Percentiles rank a stretch among this genome's conserved stretches.
phyloP scores from a whole-genome alignment of 2,113 vertebrate species.

The Cryptomyrus ogoouensis region DNA sequence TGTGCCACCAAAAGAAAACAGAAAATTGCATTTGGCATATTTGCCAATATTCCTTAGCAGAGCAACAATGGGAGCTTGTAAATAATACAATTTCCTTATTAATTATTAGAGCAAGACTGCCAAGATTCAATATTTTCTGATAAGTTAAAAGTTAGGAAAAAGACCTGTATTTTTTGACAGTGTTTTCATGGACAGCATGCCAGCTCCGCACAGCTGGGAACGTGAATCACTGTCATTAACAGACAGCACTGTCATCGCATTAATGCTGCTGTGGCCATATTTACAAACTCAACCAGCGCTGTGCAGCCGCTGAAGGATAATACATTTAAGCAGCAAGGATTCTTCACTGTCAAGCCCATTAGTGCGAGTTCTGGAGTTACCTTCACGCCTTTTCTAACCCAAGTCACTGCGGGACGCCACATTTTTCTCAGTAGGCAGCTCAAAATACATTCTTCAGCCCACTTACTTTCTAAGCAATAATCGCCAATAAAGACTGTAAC shows the following conservation, averaged over 20 bases:
- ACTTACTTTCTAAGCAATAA: background rate
- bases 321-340: background rate
- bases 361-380: background rate
- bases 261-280: background rate
- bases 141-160: background rate
- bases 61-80: background rate
- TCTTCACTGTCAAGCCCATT: background rate
- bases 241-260: background rate
- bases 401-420: background rate
- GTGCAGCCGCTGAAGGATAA: background rate
- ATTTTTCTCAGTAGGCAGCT: background rate
- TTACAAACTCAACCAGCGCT: background rate
- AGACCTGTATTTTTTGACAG: background rate
- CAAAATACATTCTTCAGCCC: background rate
- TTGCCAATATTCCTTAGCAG: background rate
- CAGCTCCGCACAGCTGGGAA: background rate
- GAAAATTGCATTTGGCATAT: background rate
- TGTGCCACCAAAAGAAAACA: background rate
- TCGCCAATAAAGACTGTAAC: background rate
- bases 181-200: background rate
- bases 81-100: background rate
- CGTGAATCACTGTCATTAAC: conserved; percentile 6
- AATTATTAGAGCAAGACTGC: background rate
- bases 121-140: background rate
- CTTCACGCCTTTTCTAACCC: background rate